A percentile compares a stretch with the other conserved stretches of the same genome.
Evolutionary conservation across 2,888 invertebrate genomes (phyloP).

Genomic region (Odontothrips loti): DNA sequence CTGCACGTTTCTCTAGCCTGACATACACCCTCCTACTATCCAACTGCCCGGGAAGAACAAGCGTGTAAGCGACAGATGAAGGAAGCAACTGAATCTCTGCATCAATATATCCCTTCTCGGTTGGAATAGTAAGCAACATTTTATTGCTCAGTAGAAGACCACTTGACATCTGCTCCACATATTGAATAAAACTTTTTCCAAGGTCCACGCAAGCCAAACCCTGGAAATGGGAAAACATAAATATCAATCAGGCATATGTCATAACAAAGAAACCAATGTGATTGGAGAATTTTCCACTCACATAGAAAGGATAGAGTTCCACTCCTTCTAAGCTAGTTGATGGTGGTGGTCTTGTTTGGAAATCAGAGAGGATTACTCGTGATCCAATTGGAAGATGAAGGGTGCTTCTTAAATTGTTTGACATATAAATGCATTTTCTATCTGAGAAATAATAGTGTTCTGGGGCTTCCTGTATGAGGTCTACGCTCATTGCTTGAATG

Average conservation of each 20-base stretch:
- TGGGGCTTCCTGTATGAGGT: not conserved
- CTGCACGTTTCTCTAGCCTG: not conserved
- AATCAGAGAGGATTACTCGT: not conserved
- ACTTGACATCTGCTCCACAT: not conserved
- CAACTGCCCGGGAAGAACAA: not conserved
- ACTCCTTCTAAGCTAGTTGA: not conserved
- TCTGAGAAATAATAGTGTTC: not conserved
- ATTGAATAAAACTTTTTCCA: not conserved
- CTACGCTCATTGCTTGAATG: not conserved
- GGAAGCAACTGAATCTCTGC: not conserved
- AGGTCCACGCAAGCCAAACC: not conserved
- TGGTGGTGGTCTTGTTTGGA: not conserved
- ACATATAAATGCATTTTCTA: not conserved
- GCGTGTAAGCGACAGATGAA: not conserved
- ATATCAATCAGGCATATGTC: not conserved
- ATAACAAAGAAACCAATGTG: no score
- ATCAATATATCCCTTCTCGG: not conserved
- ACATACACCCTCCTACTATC: not conserved
- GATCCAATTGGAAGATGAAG: not conserved
- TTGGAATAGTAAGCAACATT: not conserved
- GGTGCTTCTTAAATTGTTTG: not conserved
- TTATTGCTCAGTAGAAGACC: not conserved
- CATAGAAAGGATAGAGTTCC: not conserved
- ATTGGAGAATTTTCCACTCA: not conserved
- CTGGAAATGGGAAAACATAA: not conserved